phyloP scores from a whole-genome alignment of 2,113 vertebrate genomes.

The Eurypyga helias region DNA sequence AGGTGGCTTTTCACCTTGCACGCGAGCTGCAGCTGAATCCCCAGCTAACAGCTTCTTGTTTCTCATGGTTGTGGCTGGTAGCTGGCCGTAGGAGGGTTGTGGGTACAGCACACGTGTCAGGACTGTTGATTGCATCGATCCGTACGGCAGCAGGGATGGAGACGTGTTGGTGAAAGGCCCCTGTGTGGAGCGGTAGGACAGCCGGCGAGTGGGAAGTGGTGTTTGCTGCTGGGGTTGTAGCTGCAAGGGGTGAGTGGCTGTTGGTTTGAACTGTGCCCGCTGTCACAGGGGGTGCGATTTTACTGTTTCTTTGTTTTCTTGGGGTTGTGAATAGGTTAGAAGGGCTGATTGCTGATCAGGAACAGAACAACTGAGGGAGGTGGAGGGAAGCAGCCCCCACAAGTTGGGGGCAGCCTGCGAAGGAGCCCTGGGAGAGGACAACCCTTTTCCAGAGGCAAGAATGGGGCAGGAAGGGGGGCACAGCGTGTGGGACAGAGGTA shows the following conservation, averaged over 20 bases:
- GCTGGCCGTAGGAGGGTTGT: accelerated
- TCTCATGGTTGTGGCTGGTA: accelerated
- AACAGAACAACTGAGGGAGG: not conserved
- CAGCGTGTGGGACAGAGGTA: not conserved
- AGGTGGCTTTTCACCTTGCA: not conserved
- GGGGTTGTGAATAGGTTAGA: not conserved
- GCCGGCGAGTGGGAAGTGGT: not conserved
- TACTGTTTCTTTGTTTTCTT: too few relatives aligned
- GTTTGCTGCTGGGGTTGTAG: not conserved
- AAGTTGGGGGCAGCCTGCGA: not conserved
- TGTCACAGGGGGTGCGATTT: accelerated
- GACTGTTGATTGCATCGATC: accelerated
- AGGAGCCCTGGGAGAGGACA: not conserved
- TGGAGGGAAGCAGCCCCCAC: not conserved
- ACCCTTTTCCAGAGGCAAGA: not conserved
- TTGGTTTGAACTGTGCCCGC: not conserved
- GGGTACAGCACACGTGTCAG: not conserved
- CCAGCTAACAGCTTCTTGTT: accelerated
- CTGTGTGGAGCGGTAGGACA: not conserved
- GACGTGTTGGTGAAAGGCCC: accelerated
- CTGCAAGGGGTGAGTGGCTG: not conserved
- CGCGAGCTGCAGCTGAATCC: not conserved
- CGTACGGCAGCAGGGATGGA: not conserved
- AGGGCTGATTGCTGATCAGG: not conserved
- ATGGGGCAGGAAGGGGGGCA: not conserved